Conservation (phyloP, 1,140 invertebrate species). For the Drosophila mojavensis region DNA sequence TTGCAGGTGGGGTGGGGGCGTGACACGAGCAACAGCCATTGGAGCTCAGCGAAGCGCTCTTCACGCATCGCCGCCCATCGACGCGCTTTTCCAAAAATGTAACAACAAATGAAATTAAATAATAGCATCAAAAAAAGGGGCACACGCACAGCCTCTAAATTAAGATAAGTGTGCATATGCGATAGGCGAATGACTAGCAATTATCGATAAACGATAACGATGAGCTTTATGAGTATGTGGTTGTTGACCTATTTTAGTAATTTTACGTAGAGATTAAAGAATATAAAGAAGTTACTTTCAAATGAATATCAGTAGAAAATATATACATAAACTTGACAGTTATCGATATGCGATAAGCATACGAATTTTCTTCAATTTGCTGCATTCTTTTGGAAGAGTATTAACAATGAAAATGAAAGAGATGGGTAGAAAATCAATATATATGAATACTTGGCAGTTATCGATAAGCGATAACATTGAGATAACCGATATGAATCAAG, state of each 20-base stretch:
- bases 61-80: constrained; percentile 57
- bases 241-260: no score
- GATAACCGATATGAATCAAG: not conserved
- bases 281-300: no score
- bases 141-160: constrained; percentile 40
- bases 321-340: not conserved
- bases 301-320: no score
- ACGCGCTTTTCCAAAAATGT: constrained; percentile 60
- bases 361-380: no score
- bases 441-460: not conserved
- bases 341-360: not conserved
- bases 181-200: not conserved
- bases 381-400: no score
- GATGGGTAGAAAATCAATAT: no score
- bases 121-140: constrained; percentile 56
- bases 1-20: constrained; percentile 3
- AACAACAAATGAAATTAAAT: constrained; percentile 82
- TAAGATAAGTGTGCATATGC: constrained; percentile 16
- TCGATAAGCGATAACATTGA: not conserved
- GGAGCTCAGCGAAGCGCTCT: constrained; percentile 58
- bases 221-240: not conserved
- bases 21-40: constrained; percentile 30
- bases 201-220: constrained; percentile 5
- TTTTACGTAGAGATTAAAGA: no score
- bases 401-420: no score